Evolutionary conservation across 2,113 vertebrate species (phyloP).

Genomic region (Pteruthius melanotis): DNA sequence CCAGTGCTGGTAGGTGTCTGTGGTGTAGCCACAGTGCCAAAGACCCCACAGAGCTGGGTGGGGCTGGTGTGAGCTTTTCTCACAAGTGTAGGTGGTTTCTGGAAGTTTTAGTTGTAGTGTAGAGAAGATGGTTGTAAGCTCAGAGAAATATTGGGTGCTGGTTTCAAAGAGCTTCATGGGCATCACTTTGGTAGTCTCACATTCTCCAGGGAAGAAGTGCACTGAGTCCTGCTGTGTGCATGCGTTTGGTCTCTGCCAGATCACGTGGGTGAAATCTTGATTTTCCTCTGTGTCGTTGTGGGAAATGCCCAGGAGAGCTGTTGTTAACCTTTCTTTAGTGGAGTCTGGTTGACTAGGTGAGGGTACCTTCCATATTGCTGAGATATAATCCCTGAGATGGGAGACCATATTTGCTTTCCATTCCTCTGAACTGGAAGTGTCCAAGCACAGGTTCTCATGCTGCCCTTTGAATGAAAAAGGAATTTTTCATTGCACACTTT

Average conservation of each 20-base stretch:
- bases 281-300: neutral
- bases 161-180: neutral
- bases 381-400: neutral
- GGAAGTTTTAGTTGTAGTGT: neutral
- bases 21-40: neutral
- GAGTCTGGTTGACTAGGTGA: neutral
- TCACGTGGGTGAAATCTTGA: neutral
- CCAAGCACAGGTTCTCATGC: neutral
- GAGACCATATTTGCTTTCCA: neutral
- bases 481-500: neutral
- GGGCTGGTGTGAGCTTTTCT: neutral
- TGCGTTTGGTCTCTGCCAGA: neutral
- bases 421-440: neutral
- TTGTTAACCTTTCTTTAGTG: neutral
- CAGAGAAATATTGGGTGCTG: neutral
- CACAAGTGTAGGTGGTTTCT: neutral
- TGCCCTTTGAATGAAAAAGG: neutral
- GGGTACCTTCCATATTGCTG: neutral
- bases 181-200: neutral
- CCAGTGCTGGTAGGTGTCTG: neutral
- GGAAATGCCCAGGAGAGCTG: neutral
- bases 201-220: neutral
- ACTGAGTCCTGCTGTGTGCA: neutral
- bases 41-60: neutral
- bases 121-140: neutral